Evolutionary conservation across 2,888 invertebrate genomes (phyloP).

Genomic region (Caenorhabditis plicata): DNA sequence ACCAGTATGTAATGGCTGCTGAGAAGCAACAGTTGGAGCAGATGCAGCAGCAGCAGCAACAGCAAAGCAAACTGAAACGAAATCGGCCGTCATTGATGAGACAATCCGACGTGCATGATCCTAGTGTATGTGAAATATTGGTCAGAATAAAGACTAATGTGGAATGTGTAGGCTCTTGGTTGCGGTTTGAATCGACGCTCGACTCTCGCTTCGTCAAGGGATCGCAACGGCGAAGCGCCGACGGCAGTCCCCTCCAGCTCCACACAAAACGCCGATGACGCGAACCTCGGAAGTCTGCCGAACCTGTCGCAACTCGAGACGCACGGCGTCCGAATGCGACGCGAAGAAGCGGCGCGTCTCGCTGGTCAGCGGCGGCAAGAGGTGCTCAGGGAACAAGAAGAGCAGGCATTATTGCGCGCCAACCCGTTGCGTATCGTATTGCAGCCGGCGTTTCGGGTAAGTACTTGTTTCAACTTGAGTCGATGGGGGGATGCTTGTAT

Average conservation of each 20-base stretch:
- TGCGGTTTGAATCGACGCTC: slow-evolving; percentile 55
- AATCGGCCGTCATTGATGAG: slow-evolving; percentile 63
- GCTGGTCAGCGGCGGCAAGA: slow-evolving; percentile 92
- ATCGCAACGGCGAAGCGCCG: slow-evolving; percentile 36
- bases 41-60: slow-evolving; percentile 12
- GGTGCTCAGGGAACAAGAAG: slow-evolving; percentile 83
- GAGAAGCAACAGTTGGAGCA: slow-evolving; percentile 18
- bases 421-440: slow-evolving; percentile 92
- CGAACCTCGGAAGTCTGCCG: slow-evolving; percentile 81
- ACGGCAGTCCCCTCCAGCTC: slow-evolving; percentile 7
- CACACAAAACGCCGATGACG: slow-evolving; percentile 10
- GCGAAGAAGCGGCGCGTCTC: slow-evolving; percentile 81
- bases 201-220: slow-evolving; percentile 60
- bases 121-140: slow-evolving; percentile 34
- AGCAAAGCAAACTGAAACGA: slow-evolving; percentile 43
- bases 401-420: slow-evolving; percentile 85
- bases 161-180: slow-evolving; percentile 1
- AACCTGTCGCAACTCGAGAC: slow-evolving; percentile 75
- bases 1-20: slow-evolving; percentile 76
- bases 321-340: slow-evolving; percentile 69
- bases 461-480: no score
- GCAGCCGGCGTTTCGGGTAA: slow-evolving; percentile 95
- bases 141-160: neutral
- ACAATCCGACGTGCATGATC: slow-evolving; percentile 57
- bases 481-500: neutral